phyloP scores from a whole-genome alignment of 1,140 invertebrate species.

The Caerostris extrusa region DNA sequence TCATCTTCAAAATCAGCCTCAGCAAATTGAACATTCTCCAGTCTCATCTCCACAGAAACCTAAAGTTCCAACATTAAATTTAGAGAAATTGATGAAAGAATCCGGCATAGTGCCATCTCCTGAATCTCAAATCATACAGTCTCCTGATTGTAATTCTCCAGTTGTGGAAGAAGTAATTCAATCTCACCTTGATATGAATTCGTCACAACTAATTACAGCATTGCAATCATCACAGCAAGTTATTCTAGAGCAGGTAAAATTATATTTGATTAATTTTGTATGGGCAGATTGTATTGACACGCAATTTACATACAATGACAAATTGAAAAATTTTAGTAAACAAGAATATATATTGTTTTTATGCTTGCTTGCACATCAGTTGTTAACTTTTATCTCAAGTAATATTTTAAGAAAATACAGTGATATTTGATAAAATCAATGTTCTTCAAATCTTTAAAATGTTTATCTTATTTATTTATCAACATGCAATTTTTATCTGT shows the following conservation, averaged over 20 bases:
- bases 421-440: too few species aligned
- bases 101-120: conserved; percentile 79
- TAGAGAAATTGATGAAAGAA: conserved; percentile 79
- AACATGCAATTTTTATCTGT: too few species aligned
- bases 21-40: conserved; percentile 54
- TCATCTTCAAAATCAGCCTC: conserved; percentile 41
- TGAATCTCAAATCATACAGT: conserved; percentile 1
- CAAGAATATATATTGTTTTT: too few species aligned
- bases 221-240: conserved; percentile 49
- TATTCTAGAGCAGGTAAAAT: conserved; percentile 66
- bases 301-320: too few species aligned
- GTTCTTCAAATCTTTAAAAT: too few species aligned
- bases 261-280: background rate
- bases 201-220: conserved; percentile 51
- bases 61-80: conserved; percentile 78
- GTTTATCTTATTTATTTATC: too few species aligned
- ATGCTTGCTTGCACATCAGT: too few species aligned
- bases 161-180: conserved; percentile 56
- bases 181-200: conserved; percentile 12
- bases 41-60: conserved; percentile 50
- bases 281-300: too few species aligned
- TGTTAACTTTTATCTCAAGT: too few species aligned
- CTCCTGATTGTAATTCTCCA: conserved; percentile 71
- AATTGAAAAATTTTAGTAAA: too few species aligned
- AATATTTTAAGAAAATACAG: too few species aligned